Percentiles rank a stretch among this genome's conserved stretches.
Conservation (phyloP, 2,113 vertebrate species). For the Menura novaehollandiae region DNA sequence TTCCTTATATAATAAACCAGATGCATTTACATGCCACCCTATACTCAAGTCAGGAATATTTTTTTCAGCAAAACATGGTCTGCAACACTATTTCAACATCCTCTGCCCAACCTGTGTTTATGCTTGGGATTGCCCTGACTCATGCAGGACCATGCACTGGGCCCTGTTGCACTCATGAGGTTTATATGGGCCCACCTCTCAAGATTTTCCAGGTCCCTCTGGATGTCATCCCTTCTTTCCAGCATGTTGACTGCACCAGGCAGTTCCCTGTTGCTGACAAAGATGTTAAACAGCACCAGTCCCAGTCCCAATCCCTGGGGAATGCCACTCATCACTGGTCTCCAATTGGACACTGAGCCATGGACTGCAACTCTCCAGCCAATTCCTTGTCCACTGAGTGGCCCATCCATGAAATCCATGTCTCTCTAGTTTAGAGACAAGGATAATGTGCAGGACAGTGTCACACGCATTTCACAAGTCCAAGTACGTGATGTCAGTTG, state of each 20-base stretch:
- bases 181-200: background rate
- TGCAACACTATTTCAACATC: background rate
- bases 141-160: background rate
- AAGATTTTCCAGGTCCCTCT: background rate
- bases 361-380: background rate
- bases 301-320: background rate
- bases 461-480: background rate
- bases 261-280: background rate
- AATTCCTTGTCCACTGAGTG: background rate
- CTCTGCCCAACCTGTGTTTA: background rate
- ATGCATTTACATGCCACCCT: background rate
- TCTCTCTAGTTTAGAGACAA: background rate
- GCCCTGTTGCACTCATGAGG: background rate
- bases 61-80: background rate
- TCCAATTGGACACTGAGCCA: background rate
- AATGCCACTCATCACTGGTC: background rate
- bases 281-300: background rate
- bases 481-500: background rate
- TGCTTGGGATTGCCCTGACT: background rate
- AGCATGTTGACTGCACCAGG: too few relatives aligned
- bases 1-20: background rate
- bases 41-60: background rate
- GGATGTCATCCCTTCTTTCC: background rate
- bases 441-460: background rate
- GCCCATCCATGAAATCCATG: background rate